Conservation (phyloP, 2,113 vertebrate species). For the Anhinga rufa region DNA sequence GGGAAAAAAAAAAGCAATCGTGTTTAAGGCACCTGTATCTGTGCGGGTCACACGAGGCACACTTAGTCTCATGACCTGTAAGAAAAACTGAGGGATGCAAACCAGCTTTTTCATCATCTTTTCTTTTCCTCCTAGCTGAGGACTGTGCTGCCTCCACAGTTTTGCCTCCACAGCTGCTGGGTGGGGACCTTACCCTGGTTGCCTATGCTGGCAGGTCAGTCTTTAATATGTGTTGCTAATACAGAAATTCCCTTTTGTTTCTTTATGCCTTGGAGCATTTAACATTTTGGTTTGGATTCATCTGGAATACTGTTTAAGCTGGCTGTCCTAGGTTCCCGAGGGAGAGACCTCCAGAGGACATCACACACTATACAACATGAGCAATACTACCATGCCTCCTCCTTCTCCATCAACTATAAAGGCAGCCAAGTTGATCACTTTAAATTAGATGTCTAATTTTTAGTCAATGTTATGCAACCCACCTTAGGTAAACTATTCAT, state of each 20-base stretch:
- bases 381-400: neutral
- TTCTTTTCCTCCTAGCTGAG: neutral
- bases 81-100: neutral
- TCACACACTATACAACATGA: neutral
- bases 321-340: neutral
- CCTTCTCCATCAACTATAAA: neutral
- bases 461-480: neutral
- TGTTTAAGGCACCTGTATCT: neutral
- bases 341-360: neutral
- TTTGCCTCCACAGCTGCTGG: neutral
- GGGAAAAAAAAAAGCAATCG: neutral
- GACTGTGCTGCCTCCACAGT: neutral
- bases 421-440: neutral
- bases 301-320: neutral
- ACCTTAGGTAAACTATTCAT: conserved; percentile 3
- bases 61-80: neutral
- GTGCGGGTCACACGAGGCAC: neutral
- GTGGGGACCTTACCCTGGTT: neutral
- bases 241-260: neutral
- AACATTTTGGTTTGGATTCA: neutral
- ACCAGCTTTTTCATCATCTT: neutral
- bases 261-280: neutral
- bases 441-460: neutral
- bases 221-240: neutral
- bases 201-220: neutral